These are phyloP conservation scores for Hetaerina titia DNA, from an alignment of 2,888 invertebrate genomes.

Conservation along the genomic window DNA sequence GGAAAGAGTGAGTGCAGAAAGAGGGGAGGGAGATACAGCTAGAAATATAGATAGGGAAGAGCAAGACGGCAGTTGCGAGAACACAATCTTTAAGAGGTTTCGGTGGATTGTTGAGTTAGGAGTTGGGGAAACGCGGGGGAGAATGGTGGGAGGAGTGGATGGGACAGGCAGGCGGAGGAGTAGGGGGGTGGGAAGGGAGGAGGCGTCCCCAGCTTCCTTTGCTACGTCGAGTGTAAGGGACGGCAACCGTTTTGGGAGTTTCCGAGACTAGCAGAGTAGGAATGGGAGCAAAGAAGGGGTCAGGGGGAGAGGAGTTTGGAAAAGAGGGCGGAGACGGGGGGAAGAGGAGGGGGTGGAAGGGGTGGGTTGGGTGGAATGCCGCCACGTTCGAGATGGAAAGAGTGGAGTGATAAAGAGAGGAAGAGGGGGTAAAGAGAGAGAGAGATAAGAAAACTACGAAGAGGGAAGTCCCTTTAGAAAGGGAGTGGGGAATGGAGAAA, in stretches of 20 bases:
- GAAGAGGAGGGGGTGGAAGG: not conserved
- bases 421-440: not conserved
- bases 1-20: not conserved
- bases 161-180: not conserved
- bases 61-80: not conserved
- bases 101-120: not conserved
- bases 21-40: not conserved
- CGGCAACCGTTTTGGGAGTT: not conserved
- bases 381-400: not conserved
- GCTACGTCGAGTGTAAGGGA: not conserved
- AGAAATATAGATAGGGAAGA: not conserved
- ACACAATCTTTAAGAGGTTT: not conserved
- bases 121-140: not conserved
- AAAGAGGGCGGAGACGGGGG: not conserved
- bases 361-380: not conserved
- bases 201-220: not conserved
- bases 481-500: conserved; percentile 28
- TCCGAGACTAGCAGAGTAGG: not conserved
- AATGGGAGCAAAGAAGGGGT: not conserved
- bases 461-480: not conserved
- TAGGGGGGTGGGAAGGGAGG: not conserved
- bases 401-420: not conserved
- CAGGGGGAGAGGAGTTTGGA: not conserved
- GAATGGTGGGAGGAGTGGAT: not conserved
- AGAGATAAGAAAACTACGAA: conserved; percentile 32